A percentile compares a stretch with the other conserved stretches of the same genome.
Evolutionary conservation across 1,140 invertebrate species (phyloP).

Genomic region (Drosophila virilis): DNA sequence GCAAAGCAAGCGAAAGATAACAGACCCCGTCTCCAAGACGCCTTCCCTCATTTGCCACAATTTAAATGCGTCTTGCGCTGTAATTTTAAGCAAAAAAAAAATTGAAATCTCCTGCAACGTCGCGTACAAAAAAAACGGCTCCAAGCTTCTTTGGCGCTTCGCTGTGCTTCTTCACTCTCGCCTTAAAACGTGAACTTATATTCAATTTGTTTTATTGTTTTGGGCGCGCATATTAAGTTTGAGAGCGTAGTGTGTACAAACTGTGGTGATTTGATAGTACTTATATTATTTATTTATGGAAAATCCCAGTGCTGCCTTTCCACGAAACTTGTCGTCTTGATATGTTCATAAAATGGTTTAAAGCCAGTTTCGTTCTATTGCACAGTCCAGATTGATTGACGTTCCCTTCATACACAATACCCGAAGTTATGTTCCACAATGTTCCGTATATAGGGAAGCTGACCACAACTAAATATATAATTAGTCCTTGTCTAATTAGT

Average conservation of each 20-base stretch:
- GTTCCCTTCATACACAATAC: no score
- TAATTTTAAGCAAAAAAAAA: constrained; percentile 64
- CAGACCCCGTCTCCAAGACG: constrained; percentile 1
- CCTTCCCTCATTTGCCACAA: constrained; percentile 48
- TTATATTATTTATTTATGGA: no score
- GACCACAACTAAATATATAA: no score
- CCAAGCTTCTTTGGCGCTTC: neutral
- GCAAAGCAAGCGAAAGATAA: constrained; percentile 26
- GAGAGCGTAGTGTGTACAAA: neutral
- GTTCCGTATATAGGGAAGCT: no score
- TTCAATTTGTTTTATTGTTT: constrained; percentile 70
- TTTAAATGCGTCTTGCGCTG: constrained; percentile 66
- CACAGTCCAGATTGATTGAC: no score
- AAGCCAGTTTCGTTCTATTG: no score
- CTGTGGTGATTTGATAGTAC: neutral
- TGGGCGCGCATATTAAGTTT: constrained; percentile 7
- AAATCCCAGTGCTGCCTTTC: no score
- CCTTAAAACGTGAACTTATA: constrained; percentile 74
- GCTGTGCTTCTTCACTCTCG: constrained; percentile 47
- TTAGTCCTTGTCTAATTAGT: no score
- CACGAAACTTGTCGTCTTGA: no score
- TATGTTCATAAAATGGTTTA: no score
- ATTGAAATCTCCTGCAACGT: constrained; percentile 31
- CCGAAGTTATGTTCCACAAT: no score
- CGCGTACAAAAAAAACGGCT: constrained; percentile 4